Base-by-base conservation (phyloP, 2,113 vertebrate genomes). In the Oceanodroma tethys region DNA sequence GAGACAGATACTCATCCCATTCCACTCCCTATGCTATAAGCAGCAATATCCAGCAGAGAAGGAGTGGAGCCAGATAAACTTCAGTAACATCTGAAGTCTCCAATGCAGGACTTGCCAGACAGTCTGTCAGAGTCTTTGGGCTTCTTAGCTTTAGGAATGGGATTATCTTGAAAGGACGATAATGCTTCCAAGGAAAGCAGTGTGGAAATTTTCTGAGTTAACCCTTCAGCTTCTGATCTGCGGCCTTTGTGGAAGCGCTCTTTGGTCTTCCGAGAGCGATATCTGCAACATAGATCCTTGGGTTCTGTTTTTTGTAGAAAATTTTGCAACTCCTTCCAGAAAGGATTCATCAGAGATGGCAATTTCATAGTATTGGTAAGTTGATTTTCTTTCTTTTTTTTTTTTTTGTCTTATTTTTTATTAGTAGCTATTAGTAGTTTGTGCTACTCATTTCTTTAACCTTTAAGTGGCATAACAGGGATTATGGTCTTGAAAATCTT, bases 281-380 rank as follows among this genome's bases (percentile, higher is more conserved):
- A 48, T 26, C 63, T 91, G 20, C 47, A 93, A 70, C 55, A n/a
- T 30, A n/a, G 21, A 36, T 87, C 70, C 19, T 81, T 95, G 75
- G 55, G 47, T 88, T 91, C 79, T 93, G 45, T 52, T 93, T 97
- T 90, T 98, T 94, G 26, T 97, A 99, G 99, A 99, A 99, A 99
- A 99, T 99, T 94, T 98, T 99, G 88, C 99, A 99, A 88, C 99
- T 99, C 90, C 98, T 99, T 95, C 99, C 99, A 29, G 99, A 99
- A 98, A 98, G 99, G 97, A 99, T 99, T 98, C 99, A 99, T 97
- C 99, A 99, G 81, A 98, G 99, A 97, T 99, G 99, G 99, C 99
- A 99, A 95, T 99, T 99, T 98, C 99, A 99, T 98, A 99, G 99
- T 98, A 99, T 99, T 82, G 99, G 99, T 99, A 98, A 98, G 98